Conservation (phyloP, 2,888 invertebrate species). For the Habrosyne pyritoides region DNA sequence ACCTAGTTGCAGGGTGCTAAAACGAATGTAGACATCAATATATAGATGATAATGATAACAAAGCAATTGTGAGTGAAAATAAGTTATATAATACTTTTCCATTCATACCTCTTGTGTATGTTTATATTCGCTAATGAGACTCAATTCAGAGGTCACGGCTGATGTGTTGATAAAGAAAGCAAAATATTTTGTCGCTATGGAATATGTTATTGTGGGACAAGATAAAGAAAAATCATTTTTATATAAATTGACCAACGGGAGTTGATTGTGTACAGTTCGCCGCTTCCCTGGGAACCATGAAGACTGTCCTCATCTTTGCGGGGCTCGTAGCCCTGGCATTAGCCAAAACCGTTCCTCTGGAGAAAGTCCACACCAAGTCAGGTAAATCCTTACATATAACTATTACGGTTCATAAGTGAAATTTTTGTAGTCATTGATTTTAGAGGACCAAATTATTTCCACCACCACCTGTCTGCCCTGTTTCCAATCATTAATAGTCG, state of each 20-base stretch:
- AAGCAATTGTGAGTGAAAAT: too few species aligned
- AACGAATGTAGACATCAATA: too few species aligned
- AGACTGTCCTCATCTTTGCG: conserved; percentile 73
- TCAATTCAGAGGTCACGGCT: conserved; percentile 6
- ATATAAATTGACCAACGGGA: conserved; percentile 36
- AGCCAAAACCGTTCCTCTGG: conserved; percentile 47
- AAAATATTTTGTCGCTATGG: conserved; percentile 26
- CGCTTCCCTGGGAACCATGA: conserved; percentile 64
- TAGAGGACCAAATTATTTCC: too few species aligned
- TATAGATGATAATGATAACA: too few species aligned
- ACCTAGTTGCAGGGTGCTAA: too few species aligned
- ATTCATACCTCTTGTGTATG: not conserved
- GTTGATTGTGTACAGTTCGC: conserved; percentile 56
- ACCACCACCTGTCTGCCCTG: too few species aligned
- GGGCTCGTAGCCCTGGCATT: conserved; percentile 65
- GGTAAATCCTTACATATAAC: conserved; percentile 41
- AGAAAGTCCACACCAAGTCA: conserved; percentile 40
- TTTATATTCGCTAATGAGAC: not conserved
- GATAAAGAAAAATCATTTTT: conserved; percentile 15
- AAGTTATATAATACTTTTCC: not conserved
- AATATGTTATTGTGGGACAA: conserved; percentile 13
- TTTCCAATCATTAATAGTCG: too few species aligned
- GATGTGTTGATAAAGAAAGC: conserved; percentile 26
- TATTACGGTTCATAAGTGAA: too few species aligned
- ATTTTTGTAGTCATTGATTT: too few species aligned